Conservation (phyloP, 2,888 invertebrate genomes). For the Fragum whitleyi region DNA sequence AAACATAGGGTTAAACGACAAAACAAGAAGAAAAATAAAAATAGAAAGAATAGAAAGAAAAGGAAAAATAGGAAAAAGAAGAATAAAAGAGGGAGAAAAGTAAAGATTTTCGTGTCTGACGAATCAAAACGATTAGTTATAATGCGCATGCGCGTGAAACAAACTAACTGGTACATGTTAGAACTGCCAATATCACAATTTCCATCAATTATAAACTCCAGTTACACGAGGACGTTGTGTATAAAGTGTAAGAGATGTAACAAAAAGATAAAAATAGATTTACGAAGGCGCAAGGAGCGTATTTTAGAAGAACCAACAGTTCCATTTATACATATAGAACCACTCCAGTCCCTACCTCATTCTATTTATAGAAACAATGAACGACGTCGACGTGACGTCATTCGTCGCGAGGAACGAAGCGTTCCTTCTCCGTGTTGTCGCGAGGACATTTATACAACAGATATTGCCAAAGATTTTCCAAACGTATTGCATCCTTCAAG, state of each 20-base stretch:
- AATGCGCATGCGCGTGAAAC: conserved; percentile 48
- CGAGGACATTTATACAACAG: conserved; percentile 40
- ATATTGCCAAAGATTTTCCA: conserved; percentile 48
- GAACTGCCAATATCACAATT: conserved; percentile 60
- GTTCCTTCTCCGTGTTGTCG: conserved; percentile 37
- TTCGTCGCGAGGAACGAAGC: neutral
- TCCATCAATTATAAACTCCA: conserved; percentile 35
- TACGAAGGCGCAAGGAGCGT: conserved; percentile 25
- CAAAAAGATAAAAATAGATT: conserved; percentile 50
- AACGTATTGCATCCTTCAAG: conserved; percentile 41
- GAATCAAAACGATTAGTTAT: conserved; percentile 39
- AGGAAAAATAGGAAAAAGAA: conserved; percentile 21
- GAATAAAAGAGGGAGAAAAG: conserved; percentile 35
- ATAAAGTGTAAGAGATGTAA: conserved; percentile 56
- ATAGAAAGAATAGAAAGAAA: conserved; percentile 6
- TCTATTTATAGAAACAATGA: conserved; percentile 41
- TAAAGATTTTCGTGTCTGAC: conserved; percentile 52
- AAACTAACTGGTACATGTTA: conserved; percentile 48
- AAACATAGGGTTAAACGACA: neutral
- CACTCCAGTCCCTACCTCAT: conserved; percentile 44
- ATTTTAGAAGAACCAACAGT: conserved; percentile 33
- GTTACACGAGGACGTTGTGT: conserved; percentile 49
- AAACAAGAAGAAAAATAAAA: conserved; percentile 21
- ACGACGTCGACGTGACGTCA: conserved; percentile 27
- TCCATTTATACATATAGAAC: conserved; percentile 57